A percentile compares a stretch with the other conserved stretches of the same genome.
phyloP scores from a whole-genome alignment of 2,797 vertebrate genomes.

The Parauchenoglanis ngamensis region DNA sequence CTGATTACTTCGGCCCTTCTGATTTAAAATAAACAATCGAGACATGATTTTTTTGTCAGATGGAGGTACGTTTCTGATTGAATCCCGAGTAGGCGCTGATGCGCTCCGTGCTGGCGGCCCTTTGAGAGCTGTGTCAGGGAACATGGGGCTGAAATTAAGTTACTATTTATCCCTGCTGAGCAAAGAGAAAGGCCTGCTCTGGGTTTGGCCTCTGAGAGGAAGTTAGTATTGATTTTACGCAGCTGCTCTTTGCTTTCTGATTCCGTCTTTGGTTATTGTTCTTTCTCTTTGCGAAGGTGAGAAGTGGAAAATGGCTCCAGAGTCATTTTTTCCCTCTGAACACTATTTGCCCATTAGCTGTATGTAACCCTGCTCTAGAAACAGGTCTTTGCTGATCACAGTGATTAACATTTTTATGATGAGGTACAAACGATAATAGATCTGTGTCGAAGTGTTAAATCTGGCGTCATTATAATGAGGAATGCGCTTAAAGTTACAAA shows the following conservation, averaged over 20 bases:
- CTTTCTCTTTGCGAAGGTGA: not conserved
- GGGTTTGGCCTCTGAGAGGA: constrained; percentile 77
- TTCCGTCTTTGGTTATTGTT: constrained; percentile 52
- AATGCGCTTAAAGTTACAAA: not conserved
- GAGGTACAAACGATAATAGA: not conserved
- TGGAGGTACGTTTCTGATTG: constrained; percentile 37
- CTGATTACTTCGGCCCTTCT: not conserved
- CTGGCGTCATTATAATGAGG: not conserved
- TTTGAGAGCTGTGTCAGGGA: constrained; percentile 80
- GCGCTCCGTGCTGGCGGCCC: constrained; percentile 57
- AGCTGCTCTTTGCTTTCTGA: constrained; percentile 73
- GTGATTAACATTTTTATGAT: not conserved
- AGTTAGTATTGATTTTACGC: constrained; percentile 85
- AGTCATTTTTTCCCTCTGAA: not conserved
- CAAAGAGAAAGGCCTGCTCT: constrained; percentile 78
- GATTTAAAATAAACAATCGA: constrained; percentile 16
- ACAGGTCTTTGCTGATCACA: not conserved
- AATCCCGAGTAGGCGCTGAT: constrained; percentile 49
- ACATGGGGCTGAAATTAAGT: constrained; percentile 81
- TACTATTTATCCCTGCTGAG: constrained; percentile 83
- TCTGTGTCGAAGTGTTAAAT: not conserved
- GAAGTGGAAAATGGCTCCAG: not conserved
- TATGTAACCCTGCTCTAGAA: not conserved
- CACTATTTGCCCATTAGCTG: constrained; percentile 7
- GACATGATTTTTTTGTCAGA: constrained; percentile 21